These are phyloP conservation scores for Lithophane socia DNA, from an alignment of 2,888 invertebrate species.

Conservation along the genomic window DNA sequence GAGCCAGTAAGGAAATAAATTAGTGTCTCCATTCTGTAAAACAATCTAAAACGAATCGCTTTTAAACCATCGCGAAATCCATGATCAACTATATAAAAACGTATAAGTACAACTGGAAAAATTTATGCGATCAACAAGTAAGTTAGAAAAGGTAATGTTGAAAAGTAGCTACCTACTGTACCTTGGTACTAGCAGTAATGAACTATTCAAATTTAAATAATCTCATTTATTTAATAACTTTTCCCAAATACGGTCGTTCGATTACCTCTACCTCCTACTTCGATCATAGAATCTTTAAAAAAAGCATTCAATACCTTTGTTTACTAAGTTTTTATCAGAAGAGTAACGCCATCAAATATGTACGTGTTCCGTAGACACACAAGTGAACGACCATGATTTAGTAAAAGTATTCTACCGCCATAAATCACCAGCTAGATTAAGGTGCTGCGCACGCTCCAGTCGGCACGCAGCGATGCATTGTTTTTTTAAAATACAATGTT, in stretches of 20 bases:
- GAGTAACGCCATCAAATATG: background rate
- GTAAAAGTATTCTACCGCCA: conserved; percentile 4
- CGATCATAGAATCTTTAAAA: background rate
- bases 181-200: background rate
- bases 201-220: too few species aligned
- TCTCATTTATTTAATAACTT: too few species aligned
- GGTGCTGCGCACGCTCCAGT: conserved; percentile 15
- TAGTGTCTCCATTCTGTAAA: background rate
- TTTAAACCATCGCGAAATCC: background rate
- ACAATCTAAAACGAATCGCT: background rate
- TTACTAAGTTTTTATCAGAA: background rate
- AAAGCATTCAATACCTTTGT: background rate
- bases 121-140: background rate
- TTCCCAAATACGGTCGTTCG: too few species aligned
- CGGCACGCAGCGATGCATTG: conserved; percentile 27
- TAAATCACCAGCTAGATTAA: conserved; percentile 6
- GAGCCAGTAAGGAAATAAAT: background rate
- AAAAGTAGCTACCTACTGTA: background rate
- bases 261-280: too few species aligned
- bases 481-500: background rate
- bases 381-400: background rate
- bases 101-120: background rate
- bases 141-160: background rate
- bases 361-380: background rate
- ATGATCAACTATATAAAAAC: background rate